phyloP scores from a whole-genome alignment of 1,140 invertebrate genomes.

The Achroia grisella region DNA sequence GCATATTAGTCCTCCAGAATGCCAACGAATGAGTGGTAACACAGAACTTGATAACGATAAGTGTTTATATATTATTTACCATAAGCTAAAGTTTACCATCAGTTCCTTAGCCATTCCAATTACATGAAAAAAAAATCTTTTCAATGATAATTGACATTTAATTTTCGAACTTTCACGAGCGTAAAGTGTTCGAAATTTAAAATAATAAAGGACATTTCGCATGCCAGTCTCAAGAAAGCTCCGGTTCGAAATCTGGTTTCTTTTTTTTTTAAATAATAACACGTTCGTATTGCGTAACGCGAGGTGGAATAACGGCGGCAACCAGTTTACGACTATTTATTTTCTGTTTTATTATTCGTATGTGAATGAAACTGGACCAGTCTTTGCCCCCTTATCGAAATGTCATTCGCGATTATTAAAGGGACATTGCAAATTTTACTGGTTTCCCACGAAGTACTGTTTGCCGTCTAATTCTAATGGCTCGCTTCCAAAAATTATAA shows the following conservation, averaged over 20 bases:
- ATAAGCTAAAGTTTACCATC: too few species aligned
- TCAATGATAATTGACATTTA: conserved; percentile 25
- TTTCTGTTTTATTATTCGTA: conserved; percentile 27
- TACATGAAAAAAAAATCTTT: too few species aligned
- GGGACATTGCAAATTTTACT: conserved; percentile 1
- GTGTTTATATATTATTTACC: too few species aligned
- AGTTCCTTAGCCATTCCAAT: too few species aligned
- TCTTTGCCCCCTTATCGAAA: conserved; percentile 6
- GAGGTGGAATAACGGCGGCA: conserved; percentile 27
- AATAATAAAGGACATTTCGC: conserved; percentile 43
- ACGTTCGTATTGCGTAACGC: conserved; percentile 41
- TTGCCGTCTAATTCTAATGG: too few species aligned
- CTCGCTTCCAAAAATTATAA: too few species aligned
- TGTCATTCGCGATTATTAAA: conserved; percentile 1
- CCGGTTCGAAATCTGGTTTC: conserved; percentile 45
- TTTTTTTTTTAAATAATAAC: conserved; percentile 34
- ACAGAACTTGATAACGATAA: too few species aligned
- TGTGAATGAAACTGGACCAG: conserved; percentile 20
- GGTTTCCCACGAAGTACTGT: too few species aligned
- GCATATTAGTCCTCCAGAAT: too few species aligned
- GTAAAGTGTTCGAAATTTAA: conserved; percentile 22
- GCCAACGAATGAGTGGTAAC: too few species aligned
- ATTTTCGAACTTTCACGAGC: conserved; percentile 27
- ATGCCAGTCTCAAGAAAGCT: conserved; percentile 41
- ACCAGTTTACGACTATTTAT: conserved; percentile 29